Conservation (phyloP, 2,113 vertebrate genomes). For the Ceyx cyanopectus region DNA sequence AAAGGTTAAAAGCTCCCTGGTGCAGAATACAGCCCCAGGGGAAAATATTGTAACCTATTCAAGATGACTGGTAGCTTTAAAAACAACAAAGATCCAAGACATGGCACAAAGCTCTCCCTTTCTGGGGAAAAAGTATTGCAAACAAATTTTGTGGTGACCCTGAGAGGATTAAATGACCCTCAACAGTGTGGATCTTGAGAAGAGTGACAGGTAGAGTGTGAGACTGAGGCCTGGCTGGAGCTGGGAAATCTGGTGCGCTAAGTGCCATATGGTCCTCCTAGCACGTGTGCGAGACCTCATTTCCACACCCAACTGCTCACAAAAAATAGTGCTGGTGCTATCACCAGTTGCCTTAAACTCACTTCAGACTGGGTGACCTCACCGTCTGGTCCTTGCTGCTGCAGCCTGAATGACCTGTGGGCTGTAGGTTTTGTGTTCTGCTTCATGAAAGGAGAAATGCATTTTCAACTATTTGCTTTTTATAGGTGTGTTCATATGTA, state of each 20-base stretch:
- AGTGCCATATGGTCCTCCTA: slow-evolving; percentile 47
- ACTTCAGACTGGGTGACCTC: neutral
- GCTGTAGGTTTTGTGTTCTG: neutral
- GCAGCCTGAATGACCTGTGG: neutral
- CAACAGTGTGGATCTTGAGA: neutral
- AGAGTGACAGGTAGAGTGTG: slow-evolving; percentile 64
- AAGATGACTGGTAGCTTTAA: neutral
- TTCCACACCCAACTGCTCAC: slow-evolving; percentile 62
- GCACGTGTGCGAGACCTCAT: slow-evolving; percentile 21
- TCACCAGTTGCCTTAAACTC: slow-evolving; percentile 23
- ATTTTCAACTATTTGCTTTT: neutral
- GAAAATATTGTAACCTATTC: neutral
- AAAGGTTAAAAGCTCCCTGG: slow-evolving; percentile 33
- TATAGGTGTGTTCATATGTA: too few species aligned
- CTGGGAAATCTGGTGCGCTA: slow-evolving; percentile 66
- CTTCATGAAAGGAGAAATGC: neutral
- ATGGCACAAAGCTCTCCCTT: neutral
- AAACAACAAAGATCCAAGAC: slow-evolving; percentile 5
- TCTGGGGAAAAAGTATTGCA: neutral
- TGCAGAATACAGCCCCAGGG: neutral
- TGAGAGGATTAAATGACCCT: slow-evolving; percentile 40
- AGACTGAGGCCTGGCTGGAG: slow-evolving; percentile 71
- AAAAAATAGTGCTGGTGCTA: slow-evolving; percentile 35
- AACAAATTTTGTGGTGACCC: slow-evolving; percentile 40
- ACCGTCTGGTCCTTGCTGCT: slow-evolving; percentile 40